These are phyloP conservation scores for Petaurus breviceps DNA, from an alignment of 2,113 vertebrate species.

Conservation along the genomic window DNA sequence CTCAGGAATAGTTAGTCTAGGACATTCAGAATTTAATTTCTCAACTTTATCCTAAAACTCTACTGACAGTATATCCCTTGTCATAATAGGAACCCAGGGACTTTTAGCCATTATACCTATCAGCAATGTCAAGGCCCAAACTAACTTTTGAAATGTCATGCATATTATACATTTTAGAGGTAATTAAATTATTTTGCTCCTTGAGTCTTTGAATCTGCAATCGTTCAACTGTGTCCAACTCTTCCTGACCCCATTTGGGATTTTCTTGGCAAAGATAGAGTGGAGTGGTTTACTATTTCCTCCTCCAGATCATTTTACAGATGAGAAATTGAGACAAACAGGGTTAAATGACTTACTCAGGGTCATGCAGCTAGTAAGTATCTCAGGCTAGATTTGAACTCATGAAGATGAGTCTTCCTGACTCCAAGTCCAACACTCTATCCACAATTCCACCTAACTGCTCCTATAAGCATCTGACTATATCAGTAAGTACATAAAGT, in stretches of 20 bases:
- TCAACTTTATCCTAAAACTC: background rate
- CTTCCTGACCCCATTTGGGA: too few species aligned
- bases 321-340: too few species aligned
- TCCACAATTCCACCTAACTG: too few species aligned
- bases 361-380: too few species aligned
- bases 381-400: too few species aligned
- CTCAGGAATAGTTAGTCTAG: background rate
- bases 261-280: too few species aligned
- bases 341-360: too few species aligned
- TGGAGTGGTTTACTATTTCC: too few species aligned
- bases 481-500: background rate
- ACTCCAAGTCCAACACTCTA: too few species aligned
- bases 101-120: background rate
- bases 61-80: background rate
- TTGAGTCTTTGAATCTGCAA: background rate
- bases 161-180: background rate
- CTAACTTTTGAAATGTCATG: background rate
- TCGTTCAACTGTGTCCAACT: background rate
- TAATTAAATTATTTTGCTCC: background rate
- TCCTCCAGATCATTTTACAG: too few species aligned
- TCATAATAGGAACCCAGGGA: background rate
- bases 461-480: background rate
- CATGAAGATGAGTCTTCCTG: too few species aligned
- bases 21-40: background rate
- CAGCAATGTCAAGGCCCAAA: background rate